These are phyloP conservation scores for Troilus luridus DNA, from an alignment of 2,888 invertebrate species.

Conservation along the genomic window DNA sequence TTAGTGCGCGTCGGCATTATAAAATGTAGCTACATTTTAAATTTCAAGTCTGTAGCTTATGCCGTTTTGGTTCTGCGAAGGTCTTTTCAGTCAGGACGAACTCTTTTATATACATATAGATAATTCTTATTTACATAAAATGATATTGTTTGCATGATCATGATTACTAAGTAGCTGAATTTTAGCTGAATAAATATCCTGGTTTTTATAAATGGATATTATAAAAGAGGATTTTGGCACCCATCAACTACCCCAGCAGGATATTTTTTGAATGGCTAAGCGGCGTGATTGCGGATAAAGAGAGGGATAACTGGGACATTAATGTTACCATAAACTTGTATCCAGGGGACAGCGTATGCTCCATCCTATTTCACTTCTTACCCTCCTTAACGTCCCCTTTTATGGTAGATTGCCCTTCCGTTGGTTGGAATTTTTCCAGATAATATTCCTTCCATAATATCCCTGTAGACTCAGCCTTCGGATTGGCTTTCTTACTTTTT, in stretches of 20 bases:
- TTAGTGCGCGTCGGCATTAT: no score
- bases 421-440: constrained; percentile 23
- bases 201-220: no score
- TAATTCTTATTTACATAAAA: no score
- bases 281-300: constrained; percentile 17
- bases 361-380: constrained; percentile 6
- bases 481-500: neutral
- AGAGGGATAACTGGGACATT: neutral
- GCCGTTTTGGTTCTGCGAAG: no score
- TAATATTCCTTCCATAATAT: neutral
- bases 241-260: neutral
- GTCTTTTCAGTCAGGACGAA: no score
- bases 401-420: constrained; percentile 12
- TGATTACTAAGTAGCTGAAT: no score
- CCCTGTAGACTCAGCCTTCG: neutral
- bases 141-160: no score
- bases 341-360: constrained; percentile 18
- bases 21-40: no score
- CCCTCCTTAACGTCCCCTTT: constrained; percentile 30
- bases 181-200: no score
- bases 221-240: no score
- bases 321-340: constrained; percentile 11
- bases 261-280: neutral
- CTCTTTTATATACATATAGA: no score
- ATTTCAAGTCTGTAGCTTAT: no score